Percentiles rank a stretch among this genome's conserved stretches.
These are phyloP conservation scores for Zoanthus sociatus DNA, from an alignment of 92 coral and sea anemone genomes.

Conservation along the genomic window DNA sequence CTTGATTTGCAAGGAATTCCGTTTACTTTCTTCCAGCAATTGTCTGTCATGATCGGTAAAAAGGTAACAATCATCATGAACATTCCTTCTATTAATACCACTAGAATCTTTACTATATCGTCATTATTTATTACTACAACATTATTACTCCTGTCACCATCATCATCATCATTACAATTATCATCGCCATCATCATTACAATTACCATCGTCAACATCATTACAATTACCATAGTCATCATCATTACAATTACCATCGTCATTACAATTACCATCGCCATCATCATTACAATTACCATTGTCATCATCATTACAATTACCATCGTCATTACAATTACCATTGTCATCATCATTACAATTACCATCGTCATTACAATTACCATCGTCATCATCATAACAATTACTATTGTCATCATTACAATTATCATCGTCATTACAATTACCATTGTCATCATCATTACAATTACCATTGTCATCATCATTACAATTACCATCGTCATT, in stretches of 20 bases:
- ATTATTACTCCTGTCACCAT: not conserved
- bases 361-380: not conserved
- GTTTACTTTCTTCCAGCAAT: conserved; percentile 72
- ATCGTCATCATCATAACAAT: not conserved
- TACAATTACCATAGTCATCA: not conserved
- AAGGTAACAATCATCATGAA: not conserved
- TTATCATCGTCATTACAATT: not conserved
- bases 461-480: too few species aligned
- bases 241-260: not conserved
- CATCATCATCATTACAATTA: not conserved
- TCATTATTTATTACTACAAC: not conserved
- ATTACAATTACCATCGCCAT: too few species aligned
- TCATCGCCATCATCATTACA: not conserved
- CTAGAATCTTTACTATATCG: not conserved
- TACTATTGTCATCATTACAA: not conserved
- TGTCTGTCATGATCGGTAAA: conserved; percentile 53
- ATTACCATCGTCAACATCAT: not conserved
- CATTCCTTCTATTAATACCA: not conserved
- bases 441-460: not conserved
- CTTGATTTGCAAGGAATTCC: conserved; percentile 65
- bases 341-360: too few species aligned
- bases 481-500: not conserved
- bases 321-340: too few species aligned
- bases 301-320: not conserved
- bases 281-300: not conserved